Evolutionary conservation across 2,888 invertebrate species (phyloP).

Genomic region (Pomacea canaliculata): DNA sequence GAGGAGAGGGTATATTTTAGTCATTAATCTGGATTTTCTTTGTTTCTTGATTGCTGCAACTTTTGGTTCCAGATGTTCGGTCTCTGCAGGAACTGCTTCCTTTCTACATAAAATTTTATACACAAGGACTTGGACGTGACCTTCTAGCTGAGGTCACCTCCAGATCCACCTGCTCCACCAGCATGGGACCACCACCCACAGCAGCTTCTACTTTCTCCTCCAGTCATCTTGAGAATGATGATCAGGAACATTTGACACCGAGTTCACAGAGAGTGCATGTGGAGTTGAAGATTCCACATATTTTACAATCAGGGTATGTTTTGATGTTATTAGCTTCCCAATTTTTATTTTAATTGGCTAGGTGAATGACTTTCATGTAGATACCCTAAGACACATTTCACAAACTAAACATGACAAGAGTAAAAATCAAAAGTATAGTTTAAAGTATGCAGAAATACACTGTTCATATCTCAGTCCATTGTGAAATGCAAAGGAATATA

Average conservation of each 20-base stretch:
- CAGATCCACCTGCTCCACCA: constrained; percentile 19
- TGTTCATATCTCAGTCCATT: too few relatives aligned
- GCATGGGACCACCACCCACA: constrained; percentile 8
- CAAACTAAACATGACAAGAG: too few relatives aligned
- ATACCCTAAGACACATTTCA: too few relatives aligned
- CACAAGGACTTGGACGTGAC: constrained; percentile 50
- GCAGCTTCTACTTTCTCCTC: constrained; percentile 1
- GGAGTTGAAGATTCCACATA: constrained; percentile 54
- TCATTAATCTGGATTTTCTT: too few relatives aligned
- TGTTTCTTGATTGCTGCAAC: too few relatives aligned
- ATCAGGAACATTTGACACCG: constrained; percentile 31
- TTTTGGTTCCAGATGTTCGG: constrained; percentile 44
- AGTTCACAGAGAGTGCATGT: constrained; percentile 34
- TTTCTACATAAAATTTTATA: constrained; percentile 58
- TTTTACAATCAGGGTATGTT: constrained; percentile 41
- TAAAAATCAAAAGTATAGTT: too few relatives aligned
- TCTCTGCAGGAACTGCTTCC: constrained; percentile 58
- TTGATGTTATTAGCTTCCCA: background rate
- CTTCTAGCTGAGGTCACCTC: constrained; percentile 42
- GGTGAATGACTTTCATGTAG: too few relatives aligned
- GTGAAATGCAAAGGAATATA: too few relatives aligned
- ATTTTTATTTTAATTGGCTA: too few relatives aligned
- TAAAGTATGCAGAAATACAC: too few relatives aligned
- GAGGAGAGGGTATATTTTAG: too few relatives aligned
- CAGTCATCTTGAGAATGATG: constrained; percentile 16